Evolutionary conservation across 1,140 invertebrate genomes (phyloP).

Genomic region (Phymorhynchus buccinoides): DNA sequence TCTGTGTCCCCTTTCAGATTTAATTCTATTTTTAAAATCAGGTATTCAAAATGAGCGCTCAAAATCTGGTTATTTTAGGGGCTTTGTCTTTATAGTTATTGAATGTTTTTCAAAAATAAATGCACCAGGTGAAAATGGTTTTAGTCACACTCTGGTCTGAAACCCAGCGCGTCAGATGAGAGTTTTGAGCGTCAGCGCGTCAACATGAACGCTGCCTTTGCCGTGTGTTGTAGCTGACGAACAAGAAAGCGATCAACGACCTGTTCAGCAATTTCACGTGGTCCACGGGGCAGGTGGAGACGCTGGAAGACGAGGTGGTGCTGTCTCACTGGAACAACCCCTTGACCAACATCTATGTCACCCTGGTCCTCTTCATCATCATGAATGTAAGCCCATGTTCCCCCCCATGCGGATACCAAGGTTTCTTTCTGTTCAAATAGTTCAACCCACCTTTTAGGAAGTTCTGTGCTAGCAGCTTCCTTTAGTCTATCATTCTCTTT

Average conservation of each 20-base stretch:
- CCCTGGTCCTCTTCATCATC: constrained; percentile 87
- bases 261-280: constrained; percentile 98
- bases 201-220: neutral
- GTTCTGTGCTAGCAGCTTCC: no score
- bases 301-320: constrained; percentile 88
- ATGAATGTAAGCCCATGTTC: constrained; percentile 83
- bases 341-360: constrained; percentile 88
- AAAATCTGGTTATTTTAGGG: constrained; percentile 6
- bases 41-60: no score
- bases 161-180: no score
- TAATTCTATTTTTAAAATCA: no score
- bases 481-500: no score
- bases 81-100: neutral
- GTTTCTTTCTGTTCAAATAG: no score
- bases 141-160: no score
- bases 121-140: no score
- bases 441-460: no score
- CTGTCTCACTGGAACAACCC: constrained; percentile 91
- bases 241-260: constrained; percentile 79
- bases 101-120: neutral
- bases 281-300: constrained; percentile 79
- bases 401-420: no score
- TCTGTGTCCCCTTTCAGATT: no score
- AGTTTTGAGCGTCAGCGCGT: no score
- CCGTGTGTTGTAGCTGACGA: constrained; percentile 69